Conservation (phyloP, 2,797 vertebrate genomes). For the Psittacula echo region DNA sequence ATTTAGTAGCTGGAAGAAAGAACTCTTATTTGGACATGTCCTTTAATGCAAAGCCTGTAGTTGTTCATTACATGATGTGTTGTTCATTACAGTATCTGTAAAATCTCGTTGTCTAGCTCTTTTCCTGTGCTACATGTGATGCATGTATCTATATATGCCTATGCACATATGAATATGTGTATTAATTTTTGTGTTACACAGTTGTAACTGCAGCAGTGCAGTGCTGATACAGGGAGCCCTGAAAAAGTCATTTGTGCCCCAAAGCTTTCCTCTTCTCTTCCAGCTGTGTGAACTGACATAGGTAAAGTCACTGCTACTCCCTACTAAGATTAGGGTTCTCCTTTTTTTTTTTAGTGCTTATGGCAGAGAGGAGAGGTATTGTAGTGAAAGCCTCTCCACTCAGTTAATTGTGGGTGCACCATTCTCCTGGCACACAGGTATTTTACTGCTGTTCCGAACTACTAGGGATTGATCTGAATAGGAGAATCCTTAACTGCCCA, state of each 20-base stretch:
- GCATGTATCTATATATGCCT: background rate
- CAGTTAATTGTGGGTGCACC: background rate
- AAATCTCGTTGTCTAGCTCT: constrained; percentile 8
- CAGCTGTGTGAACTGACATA: background rate
- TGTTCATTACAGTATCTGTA: constrained; percentile 5
- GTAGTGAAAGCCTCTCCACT: background rate
- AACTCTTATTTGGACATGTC: background rate
- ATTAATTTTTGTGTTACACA: background rate
- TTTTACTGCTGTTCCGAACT: background rate
- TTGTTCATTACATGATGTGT: background rate
- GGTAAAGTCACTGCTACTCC: background rate
- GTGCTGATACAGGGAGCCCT: background rate
- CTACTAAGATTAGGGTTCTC: background rate
- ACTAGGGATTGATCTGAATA: background rate
- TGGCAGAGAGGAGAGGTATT: background rate
- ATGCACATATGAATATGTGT: background rate
- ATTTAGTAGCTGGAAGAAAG: background rate
- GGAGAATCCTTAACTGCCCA: background rate
- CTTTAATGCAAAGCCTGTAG: background rate
- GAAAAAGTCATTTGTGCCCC: background rate
- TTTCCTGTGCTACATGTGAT: background rate
- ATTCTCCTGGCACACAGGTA: background rate
- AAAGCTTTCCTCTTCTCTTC: background rate
- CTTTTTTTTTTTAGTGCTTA: background rate
- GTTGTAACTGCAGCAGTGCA: background rate